Evolutionary conservation across 2,888 invertebrate species (phyloP).

Genomic region (Blastobasis adustella): DNA sequence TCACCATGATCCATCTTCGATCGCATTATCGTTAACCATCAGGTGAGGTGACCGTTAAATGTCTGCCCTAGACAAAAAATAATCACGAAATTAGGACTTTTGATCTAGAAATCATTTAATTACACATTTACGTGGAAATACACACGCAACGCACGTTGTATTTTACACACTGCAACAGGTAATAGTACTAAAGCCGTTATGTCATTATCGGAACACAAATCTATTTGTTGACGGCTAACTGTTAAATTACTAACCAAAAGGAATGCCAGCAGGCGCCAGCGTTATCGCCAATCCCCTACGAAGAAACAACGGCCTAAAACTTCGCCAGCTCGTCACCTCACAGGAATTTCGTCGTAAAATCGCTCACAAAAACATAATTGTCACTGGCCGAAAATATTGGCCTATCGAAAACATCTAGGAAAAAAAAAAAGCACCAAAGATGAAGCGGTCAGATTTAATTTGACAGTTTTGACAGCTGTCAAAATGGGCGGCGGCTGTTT

Average conservation of each 20-base stretch:
- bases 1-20: too few relatives aligned
- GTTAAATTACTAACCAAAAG: neutral
- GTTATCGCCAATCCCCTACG: slow-evolving; percentile 23
- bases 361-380: slow-evolving; percentile 16
- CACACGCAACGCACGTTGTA: too few relatives aligned
- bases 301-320: slow-evolving; percentile 29
- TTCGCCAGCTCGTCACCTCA: slow-evolving; percentile 25
- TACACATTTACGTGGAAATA: too few relatives aligned
- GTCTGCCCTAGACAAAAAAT: too few relatives aligned
- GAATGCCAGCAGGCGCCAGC: slow-evolving; percentile 15
- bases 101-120: too few relatives aligned
- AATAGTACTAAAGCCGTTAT: too few relatives aligned
- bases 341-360: slow-evolving; percentile 13
- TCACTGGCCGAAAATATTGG: slow-evolving; percentile 17
- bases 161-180: too few relatives aligned
- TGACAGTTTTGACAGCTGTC: slow-evolving; percentile 71
- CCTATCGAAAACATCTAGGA: neutral
- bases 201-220: too few relatives aligned
- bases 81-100: too few relatives aligned
- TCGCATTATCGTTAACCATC: too few relatives aligned
- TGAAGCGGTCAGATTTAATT: slow-evolving; percentile 49
- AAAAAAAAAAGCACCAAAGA: slow-evolving; percentile 28
- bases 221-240: too few relatives aligned
- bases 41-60: too few relatives aligned
- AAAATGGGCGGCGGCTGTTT: slow-evolving; percentile 48